Conservation (phyloP, 2,113 vertebrate genomes). For the Trichomycterus rosablanca region DNA sequence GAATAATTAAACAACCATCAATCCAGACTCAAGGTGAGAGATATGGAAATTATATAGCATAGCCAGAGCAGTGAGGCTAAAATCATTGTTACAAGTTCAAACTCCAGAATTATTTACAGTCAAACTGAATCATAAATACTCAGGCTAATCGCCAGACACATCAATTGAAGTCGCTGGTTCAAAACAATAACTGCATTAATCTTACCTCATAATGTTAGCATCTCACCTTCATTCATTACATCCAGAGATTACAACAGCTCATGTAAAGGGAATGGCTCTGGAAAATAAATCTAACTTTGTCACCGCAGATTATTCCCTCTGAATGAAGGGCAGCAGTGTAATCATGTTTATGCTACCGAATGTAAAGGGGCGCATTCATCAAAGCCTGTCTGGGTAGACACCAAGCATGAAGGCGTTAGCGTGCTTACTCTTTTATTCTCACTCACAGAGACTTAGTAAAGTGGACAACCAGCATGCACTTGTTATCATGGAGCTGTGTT, state of each 20-base stretch:
- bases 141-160: not conserved
- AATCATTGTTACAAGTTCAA: not conserved
- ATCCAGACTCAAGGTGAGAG: constrained; percentile 43
- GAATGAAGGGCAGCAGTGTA: constrained; percentile 34
- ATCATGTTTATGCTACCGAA: constrained; percentile 54
- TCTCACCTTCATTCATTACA: constrained; percentile 10
- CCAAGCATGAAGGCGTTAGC: constrained; percentile 46
- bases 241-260: constrained; percentile 8
- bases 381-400: constrained; percentile 53
- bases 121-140: not conserved
- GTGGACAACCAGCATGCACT: not conserved
- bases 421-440: constrained; percentile 20
- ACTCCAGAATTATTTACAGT: not conserved
- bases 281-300: constrained; percentile 54
- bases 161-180: constrained; percentile 9
- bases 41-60: constrained; percentile 53
- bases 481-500: too few relatives aligned
- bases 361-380: constrained; percentile 52
- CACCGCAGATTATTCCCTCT: constrained; percentile 48
- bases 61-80: constrained; percentile 24
- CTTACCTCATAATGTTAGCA: not conserved
- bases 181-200: constrained; percentile 5
- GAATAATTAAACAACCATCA: constrained; percentile 50
- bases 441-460: not conserved
- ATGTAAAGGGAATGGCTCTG: constrained; percentile 23